These are phyloP conservation scores for Pecten maximus DNA, from an alignment of 2,888 invertebrate genomes.

Conservation along the genomic window DNA sequence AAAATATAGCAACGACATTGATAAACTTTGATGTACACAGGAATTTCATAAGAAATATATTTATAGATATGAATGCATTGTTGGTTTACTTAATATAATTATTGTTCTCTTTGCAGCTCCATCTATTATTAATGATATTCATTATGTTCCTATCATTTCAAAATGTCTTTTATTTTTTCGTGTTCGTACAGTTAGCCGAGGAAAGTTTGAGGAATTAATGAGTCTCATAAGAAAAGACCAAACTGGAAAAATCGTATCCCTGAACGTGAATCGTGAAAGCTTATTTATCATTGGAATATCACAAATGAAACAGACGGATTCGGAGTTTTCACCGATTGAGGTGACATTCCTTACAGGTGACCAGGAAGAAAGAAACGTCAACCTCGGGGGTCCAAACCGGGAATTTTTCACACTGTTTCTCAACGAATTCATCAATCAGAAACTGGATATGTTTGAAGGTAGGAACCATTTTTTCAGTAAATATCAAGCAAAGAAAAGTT, in stretches of 20 bases:
- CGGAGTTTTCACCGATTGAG: conserved; percentile 54
- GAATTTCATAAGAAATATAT: no score
- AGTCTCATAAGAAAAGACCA: conserved; percentile 24
- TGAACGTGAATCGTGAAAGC: conserved; percentile 52
- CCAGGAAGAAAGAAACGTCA: conserved; percentile 49
- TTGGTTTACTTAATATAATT: no score
- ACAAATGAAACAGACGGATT: conserved; percentile 51
- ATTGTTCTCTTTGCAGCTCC: no score
- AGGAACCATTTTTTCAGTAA: conserved; percentile 43
- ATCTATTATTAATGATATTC: no score
- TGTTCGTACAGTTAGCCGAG: not conserved
- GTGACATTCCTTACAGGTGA: conserved; percentile 54
- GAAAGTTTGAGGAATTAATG: not conserved
- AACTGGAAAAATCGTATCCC: conserved; percentile 42
- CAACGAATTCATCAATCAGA: conserved; percentile 53
- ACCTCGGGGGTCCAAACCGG: conserved; percentile 62
- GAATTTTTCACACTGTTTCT: conserved; percentile 63
- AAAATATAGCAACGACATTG: no score
- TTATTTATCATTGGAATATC: conserved; percentile 50
- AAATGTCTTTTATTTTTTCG: no score
- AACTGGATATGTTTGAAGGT: conserved; percentile 63
- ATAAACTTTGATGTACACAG: no score
- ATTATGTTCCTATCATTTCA: no score
- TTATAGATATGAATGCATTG: no score
- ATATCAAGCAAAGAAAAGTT: no score